Conservation (phyloP, 2,797 vertebrate species). For the Dallia pectoralis region DNA sequence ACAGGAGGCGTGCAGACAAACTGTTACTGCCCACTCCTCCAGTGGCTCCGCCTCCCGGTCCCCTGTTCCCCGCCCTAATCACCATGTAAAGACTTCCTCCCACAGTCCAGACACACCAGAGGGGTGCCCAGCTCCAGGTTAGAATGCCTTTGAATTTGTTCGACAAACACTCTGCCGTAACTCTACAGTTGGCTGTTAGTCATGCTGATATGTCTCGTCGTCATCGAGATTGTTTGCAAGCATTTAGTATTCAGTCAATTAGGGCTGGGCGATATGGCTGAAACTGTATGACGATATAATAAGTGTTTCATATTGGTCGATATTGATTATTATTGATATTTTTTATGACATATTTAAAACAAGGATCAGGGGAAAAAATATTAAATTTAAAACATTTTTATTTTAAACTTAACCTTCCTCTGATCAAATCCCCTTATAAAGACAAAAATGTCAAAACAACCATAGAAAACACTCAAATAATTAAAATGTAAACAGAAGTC, state of each 20-base stretch:
- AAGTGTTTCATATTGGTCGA: too few relatives aligned
- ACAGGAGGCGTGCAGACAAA: not conserved
- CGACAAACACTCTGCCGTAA: not conserved
- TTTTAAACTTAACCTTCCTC: too few relatives aligned
- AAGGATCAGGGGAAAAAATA: too few relatives aligned
- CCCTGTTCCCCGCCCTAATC: not conserved
- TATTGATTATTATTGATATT: too few relatives aligned
- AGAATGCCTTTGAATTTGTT: not conserved
- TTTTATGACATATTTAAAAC: too few relatives aligned
- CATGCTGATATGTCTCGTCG: not conserved
- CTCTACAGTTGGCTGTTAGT: not conserved
- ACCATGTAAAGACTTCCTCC: constrained; percentile 13
- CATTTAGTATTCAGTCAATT: not conserved
- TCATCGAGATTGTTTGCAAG: not conserved
- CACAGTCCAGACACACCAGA: constrained; percentile 15
- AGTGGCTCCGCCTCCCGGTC: not conserved
- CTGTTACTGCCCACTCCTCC: not conserved
- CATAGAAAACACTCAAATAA: too few relatives aligned
- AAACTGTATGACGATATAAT: too few relatives aligned
- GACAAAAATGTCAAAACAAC: too few relatives aligned
- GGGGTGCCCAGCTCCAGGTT: constrained; percentile 13
- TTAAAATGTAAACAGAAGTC: too few relatives aligned
- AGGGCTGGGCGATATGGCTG: too few relatives aligned
- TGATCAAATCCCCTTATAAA: too few relatives aligned
- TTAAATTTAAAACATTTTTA: too few relatives aligned